Evolutionary conservation across 2,888 invertebrate genomes (phyloP).

Genomic region (Adineta ricciae): DNA sequence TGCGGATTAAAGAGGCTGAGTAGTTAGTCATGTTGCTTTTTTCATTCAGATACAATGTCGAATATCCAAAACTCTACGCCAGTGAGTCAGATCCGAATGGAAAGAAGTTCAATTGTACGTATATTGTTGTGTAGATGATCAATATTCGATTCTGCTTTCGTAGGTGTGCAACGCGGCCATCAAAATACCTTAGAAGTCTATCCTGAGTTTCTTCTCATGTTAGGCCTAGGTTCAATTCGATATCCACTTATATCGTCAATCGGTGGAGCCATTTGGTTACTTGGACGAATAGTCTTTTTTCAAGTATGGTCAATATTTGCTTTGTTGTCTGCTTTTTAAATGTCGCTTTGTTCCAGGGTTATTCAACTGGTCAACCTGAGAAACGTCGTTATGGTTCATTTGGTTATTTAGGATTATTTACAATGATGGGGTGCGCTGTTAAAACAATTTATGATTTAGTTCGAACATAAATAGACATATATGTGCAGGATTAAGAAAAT

Average conservation of each 20-base stretch:
- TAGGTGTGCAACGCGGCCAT: background rate
- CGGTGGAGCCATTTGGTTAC: background rate
- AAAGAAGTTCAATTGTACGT: background rate
- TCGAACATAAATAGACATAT: background rate
- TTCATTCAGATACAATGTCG: background rate
- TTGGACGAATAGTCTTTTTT: conserved; percentile 9
- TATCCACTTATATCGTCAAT: conserved; percentile 13
- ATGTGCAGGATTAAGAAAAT: no score
- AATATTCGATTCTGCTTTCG: background rate
- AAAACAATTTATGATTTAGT: background rate
- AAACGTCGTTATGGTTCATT: conserved; percentile 16
- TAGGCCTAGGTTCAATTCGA: conserved; percentile 3
- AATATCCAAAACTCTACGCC: background rate
- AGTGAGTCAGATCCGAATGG: background rate
- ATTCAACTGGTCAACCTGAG: background rate
- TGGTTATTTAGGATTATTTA: background rate
- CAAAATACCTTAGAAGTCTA: background rate
- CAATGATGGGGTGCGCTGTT: conserved; percentile 9
- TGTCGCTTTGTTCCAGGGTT: background rate
- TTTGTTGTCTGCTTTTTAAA: background rate
- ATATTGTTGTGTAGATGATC: background rate
- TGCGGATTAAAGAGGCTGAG: no score
- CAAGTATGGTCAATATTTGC: background rate
- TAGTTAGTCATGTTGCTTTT: background rate
- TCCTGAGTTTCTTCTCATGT: background rate